Conservation (phyloP, 2,888 invertebrate genomes). For the Mesoligia furuncula region DNA sequence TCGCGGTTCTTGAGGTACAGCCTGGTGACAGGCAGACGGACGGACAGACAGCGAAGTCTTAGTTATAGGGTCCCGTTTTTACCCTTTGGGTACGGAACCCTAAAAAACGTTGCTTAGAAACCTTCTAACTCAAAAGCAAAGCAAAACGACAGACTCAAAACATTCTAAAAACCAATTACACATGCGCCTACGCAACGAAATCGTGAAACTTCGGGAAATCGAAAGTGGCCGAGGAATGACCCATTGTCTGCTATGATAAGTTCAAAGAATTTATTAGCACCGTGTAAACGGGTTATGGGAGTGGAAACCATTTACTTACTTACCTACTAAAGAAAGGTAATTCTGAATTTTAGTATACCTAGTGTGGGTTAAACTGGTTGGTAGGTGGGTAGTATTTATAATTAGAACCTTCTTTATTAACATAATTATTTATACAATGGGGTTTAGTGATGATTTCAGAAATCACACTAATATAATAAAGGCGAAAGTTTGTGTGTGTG, state of each 20-base stretch:
- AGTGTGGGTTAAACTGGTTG: slow-evolving; percentile 10
- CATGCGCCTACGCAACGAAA: slow-evolving; percentile 65
- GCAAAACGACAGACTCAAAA: slow-evolving; percentile 38
- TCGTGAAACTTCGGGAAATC: slow-evolving; percentile 68
- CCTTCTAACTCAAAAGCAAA: slow-evolving; percentile 44
- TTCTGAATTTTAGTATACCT: not conserved
- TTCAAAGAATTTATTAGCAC: slow-evolving; percentile 62
- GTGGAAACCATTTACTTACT: slow-evolving; percentile 24
- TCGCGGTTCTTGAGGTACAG: no score
- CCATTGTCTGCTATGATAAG: slow-evolving; percentile 58
- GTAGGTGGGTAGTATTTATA: not conserved
- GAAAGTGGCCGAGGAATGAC: slow-evolving; percentile 66
- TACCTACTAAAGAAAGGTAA: slow-evolving; percentile 24
- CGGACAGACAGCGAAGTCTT: no score
- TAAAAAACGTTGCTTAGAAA: slow-evolving; percentile 18
- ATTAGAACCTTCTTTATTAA: not conserved
- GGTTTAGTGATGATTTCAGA: no score
- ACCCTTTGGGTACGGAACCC: no score
- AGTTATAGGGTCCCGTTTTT: no score
- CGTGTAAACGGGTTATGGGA: slow-evolving; percentile 49
- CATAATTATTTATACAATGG: not conserved
- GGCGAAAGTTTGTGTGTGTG: no score
- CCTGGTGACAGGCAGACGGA: no score
- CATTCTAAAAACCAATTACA: slow-evolving; percentile 57
- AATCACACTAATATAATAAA: no score